phyloP scores from a whole-genome alignment of 2,888 invertebrate genomes.

The Dryomyza anilis region DNA sequence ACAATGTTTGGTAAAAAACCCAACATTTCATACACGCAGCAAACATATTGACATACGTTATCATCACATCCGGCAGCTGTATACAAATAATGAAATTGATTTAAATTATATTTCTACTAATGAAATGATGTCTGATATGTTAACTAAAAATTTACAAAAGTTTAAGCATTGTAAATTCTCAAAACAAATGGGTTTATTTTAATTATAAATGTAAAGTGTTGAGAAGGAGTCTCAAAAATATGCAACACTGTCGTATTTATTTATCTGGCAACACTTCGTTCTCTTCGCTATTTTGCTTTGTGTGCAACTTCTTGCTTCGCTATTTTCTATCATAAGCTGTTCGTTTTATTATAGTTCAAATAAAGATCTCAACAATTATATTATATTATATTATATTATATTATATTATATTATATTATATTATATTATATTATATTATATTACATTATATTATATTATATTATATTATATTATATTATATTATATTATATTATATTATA shows the following conservation, averaged over 20 bases:
- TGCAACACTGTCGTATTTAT: too few relatives aligned
- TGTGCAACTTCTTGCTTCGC: too few relatives aligned
- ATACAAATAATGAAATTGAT: slow-evolving; percentile 17
- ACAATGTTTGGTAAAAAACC: slow-evolving; percentile 27
- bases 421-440: not conserved
- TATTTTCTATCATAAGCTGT: too few relatives aligned
- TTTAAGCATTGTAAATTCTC: too few relatives aligned
- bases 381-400: not conserved
- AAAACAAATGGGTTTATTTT: too few relatives aligned
- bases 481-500: not conserved
- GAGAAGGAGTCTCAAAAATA: too few relatives aligned
- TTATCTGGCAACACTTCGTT: too few relatives aligned
- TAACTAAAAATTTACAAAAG: slow-evolving; percentile 30
- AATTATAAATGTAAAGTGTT: too few relatives aligned
- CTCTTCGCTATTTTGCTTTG: too few relatives aligned
- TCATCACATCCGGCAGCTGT: slow-evolving; percentile 25
- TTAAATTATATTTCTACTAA: slow-evolving; percentile 26
- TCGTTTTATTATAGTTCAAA: too few relatives aligned
- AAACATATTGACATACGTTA: slow-evolving; percentile 30
- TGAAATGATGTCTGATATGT: slow-evolving; percentile 30
- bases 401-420: not conserved
- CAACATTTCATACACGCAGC: slow-evolving; percentile 29
- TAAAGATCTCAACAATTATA: not conserved
- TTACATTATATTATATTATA: not conserved
- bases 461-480: not conserved